phyloP scores from a whole-genome alignment of 2,888 invertebrate species.

The Dendrolimus pini region DNA sequence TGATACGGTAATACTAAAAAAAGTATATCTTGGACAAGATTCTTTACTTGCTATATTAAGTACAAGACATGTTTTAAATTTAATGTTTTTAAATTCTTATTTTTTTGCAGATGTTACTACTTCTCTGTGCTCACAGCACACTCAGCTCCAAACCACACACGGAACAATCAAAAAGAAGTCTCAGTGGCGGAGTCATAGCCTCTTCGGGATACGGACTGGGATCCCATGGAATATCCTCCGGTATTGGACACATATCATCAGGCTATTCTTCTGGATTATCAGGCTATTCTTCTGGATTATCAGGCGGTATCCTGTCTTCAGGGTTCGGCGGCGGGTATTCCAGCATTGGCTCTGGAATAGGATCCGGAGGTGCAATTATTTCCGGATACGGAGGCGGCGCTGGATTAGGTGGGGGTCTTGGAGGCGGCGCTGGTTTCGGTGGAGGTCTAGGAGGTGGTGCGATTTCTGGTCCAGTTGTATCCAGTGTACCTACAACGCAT shows the following conservation, averaged over 20 bases:
- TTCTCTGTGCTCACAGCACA: slow-evolving; percentile 21
- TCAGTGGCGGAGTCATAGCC: slow-evolving; percentile 13
- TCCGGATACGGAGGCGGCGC: neutral
- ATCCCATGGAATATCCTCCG: neutral
- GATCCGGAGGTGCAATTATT: neutral
- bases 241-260: neutral
- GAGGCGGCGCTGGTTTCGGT: neutral
- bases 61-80: slow-evolving; percentile 6
- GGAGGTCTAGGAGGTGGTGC: neutral
- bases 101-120: slow-evolving; percentile 34
- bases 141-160: slow-evolving; percentile 17
- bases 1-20: too few species aligned
- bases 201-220: neutral
- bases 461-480: neutral
- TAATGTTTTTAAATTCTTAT: neutral
- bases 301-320: neutral
- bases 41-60: neutral
- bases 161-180: slow-evolving; percentile 16
- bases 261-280: neutral
- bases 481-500: slow-evolving; percentile 44
- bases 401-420: neutral
- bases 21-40: neutral
- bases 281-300: neutral
- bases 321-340: neutral
- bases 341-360: neutral